Conservation (phyloP, 1,140 invertebrate genomes). For the Rhopalosiphum padi region DNA sequence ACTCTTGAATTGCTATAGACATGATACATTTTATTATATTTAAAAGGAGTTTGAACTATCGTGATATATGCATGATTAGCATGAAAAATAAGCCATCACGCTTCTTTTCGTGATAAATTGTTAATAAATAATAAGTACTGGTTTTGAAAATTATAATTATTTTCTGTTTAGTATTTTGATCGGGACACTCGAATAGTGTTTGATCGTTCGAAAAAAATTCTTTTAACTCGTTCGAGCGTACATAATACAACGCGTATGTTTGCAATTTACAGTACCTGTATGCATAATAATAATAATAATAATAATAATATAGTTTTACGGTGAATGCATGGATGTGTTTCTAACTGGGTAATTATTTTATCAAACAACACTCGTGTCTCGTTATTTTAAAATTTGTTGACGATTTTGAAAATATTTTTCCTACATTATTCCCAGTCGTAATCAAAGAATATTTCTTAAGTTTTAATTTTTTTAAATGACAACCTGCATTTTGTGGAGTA, state of each 20-base stretch:
- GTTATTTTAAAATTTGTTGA: too few species aligned
- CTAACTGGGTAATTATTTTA: too few species aligned
- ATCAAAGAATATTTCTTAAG: too few species aligned
- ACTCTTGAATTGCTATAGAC: neutral
- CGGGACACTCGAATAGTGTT: neutral
- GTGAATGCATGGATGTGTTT: neutral
- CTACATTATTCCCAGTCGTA: too few species aligned
- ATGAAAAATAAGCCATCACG: too few species aligned
- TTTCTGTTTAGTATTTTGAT: neutral
- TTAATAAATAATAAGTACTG: too few species aligned
- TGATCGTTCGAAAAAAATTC: neutral
- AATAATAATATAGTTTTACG: neutral
- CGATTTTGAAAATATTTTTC: too few species aligned
- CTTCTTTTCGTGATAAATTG: neutral
- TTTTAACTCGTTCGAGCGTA: neutral
- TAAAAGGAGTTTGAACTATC: neutral
- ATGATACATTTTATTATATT: neutral
- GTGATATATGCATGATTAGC: too few species aligned
- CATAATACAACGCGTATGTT: neutral
- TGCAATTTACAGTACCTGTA: neutral
- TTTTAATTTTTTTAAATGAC: too few species aligned
- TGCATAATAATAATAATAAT: too few species aligned
- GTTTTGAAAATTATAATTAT: neutral
- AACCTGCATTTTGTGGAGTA: too few species aligned
- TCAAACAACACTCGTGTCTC: too few species aligned